Evolutionary conservation across 1,140 invertebrate genomes (phyloP).

Genomic region (Dendrolimus punctatus): DNA sequence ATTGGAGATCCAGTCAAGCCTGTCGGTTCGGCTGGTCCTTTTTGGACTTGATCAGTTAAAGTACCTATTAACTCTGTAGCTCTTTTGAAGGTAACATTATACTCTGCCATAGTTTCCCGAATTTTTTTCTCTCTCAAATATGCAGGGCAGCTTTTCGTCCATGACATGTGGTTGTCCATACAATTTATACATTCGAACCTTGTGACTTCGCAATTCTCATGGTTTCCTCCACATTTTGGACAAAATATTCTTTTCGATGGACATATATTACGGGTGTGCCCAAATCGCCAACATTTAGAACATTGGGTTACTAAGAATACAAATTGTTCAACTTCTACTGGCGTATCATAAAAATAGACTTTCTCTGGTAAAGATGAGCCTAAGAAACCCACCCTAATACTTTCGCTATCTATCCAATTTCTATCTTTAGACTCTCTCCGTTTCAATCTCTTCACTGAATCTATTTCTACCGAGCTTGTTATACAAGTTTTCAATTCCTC

Average conservation of each 20-base stretch:
- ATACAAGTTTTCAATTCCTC: conserved; percentile 13
- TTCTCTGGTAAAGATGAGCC: conserved; percentile 1
- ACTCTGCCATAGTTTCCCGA: conserved; percentile 20
- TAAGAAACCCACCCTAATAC: conserved; percentile 5
- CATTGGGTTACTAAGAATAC: conserved; percentile 10
- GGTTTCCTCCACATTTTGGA: conserved; percentile 13
- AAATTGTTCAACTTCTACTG: conserved; percentile 5
- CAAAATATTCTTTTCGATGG: conserved; percentile 13
- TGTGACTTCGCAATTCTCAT: conserved; percentile 8
- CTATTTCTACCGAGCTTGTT: conserved; percentile 3
- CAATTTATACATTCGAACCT: conserved; percentile 21
- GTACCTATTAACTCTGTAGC: conserved; percentile 10
- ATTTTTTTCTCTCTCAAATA: conserved; percentile 23
- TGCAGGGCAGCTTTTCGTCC: conserved; percentile 17
- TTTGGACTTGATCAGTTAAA: not conserved
- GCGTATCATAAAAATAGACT: not conserved
- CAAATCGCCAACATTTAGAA: conserved; percentile 7
- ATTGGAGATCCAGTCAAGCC: conserved; percentile 5
- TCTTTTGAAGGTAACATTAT: conserved; percentile 19
- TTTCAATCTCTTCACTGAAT: conserved; percentile 7
- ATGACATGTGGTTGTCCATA: conserved; percentile 15
- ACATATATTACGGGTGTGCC: conserved; percentile 10
- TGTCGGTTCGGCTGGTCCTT: not conserved
- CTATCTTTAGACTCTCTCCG: conserved; percentile 2
- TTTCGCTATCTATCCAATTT: conserved; percentile 2